phyloP scores from a whole-genome alignment of 92 coral and sea anemone species.

The Palythoa grandiflora region DNA sequence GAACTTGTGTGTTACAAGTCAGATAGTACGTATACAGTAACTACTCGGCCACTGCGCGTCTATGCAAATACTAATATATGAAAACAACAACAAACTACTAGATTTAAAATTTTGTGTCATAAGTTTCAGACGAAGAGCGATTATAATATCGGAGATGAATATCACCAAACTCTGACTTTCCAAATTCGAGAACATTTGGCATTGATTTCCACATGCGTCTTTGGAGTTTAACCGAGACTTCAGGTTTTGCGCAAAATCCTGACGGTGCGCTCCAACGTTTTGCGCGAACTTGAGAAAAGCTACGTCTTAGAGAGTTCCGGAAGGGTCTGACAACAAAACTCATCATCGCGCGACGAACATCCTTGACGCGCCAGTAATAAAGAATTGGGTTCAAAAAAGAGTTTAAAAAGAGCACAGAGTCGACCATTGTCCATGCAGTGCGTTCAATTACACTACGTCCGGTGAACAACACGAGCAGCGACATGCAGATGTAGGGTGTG shows the following conservation, averaged over 20 bases:
- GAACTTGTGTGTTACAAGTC: neutral
- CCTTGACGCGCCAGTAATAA: constrained; percentile 39
- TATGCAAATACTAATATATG: too few species aligned
- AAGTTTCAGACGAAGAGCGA: neutral
- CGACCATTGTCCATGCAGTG: constrained; percentile 33
- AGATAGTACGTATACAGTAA: too few species aligned
- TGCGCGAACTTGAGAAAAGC: neutral
- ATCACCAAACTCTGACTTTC: neutral
- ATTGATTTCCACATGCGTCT: constrained; percentile 33
- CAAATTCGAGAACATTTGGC: constrained; percentile 37
- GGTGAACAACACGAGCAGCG: constrained; percentile 16
- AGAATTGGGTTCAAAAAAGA: constrained; percentile 30
- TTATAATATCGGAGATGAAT: neutral
- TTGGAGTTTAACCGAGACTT: neutral
- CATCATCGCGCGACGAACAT: constrained; percentile 22
- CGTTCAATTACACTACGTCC: constrained; percentile 30
- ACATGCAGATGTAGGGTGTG: constrained; percentile 32
- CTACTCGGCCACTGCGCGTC: too few species aligned
- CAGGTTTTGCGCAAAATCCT: constrained; percentile 1
- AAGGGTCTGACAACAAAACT: constrained; percentile 18
- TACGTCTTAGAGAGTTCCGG: neutral
- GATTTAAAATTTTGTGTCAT: constrained; percentile 16
- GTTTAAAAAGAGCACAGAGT: constrained; percentile 40
- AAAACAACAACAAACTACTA: neutral
- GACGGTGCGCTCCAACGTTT: constrained; percentile 6